Conservation (phyloP, 1,140 invertebrate genomes). For the Penaeus vannamei region DNA sequence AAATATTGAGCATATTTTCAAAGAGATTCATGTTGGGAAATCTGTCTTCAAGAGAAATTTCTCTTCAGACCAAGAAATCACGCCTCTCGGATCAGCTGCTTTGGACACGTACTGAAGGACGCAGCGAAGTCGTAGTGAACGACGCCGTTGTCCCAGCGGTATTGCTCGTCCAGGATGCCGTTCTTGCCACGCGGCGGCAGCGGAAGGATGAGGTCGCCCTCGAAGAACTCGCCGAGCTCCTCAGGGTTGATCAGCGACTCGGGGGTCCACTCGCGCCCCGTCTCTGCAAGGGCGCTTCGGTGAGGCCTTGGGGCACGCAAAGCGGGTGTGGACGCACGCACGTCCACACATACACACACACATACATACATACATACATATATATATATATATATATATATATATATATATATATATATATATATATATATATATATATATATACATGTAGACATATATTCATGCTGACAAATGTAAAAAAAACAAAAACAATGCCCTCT, state of each 20-base stretch:
- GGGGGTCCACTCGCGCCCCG: slow-evolving; percentile 47
- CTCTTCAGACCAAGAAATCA: not conserved
- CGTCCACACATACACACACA: slow-evolving; percentile 23
- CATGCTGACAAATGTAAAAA: too few relatives aligned
- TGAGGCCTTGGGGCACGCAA: not conserved
- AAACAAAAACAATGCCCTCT: too few relatives aligned
- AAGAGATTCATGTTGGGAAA: too few relatives aligned
- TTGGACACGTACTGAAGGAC: slow-evolving; percentile 67
- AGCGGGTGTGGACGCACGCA: slow-evolving; percentile 21
- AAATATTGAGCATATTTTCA: not conserved
- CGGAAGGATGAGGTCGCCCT: slow-evolving; percentile 61
- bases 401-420: too few relatives aligned
- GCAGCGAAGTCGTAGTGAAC: slow-evolving; percentile 69
- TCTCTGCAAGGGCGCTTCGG: not conserved
- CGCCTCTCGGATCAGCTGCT: not conserved
- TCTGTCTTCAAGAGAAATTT: not conserved
- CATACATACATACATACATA: slow-evolving; percentile 24
- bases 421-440: too few relatives aligned
- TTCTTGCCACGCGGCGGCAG: slow-evolving; percentile 52
- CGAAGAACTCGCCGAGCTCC: slow-evolving; percentile 51
- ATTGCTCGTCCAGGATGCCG: slow-evolving; percentile 58
- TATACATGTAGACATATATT: too few relatives aligned
- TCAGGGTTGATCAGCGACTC: slow-evolving; percentile 57
- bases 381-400: not conserved
- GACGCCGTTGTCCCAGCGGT: slow-evolving; percentile 69